Conservation (phyloP, 2,797 vertebrate genomes). For the Thamnophis elegans region DNA sequence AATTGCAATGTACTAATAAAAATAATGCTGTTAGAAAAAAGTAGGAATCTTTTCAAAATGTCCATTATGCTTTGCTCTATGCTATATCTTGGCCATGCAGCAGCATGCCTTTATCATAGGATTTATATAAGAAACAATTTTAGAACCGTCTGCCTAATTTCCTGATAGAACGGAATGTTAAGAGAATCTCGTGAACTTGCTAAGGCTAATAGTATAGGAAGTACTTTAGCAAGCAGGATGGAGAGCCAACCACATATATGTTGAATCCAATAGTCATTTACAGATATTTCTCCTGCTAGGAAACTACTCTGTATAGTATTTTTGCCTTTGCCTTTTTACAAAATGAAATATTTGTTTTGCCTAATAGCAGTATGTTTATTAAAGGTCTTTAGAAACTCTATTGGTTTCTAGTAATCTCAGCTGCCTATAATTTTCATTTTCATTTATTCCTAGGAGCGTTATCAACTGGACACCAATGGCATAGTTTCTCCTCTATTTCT, state of each 20-base stretch:
- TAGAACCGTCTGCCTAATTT: neutral
- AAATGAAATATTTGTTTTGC: neutral
- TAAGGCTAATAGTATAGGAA: neutral
- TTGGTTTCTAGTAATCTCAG: neutral
- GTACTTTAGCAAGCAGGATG: neutral
- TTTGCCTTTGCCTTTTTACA: neutral
- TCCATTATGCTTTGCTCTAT: neutral
- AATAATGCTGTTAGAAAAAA: neutral
- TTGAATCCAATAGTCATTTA: neutral
- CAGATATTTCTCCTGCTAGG: neutral
- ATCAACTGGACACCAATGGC: neutral
- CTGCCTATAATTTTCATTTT: neutral
- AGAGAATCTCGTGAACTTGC: neutral
- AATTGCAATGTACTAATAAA: neutral
- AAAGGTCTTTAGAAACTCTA: neutral
- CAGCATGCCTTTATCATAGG: neutral
- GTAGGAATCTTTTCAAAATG: neutral
- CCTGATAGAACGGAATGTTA: neutral
- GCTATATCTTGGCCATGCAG: neutral
- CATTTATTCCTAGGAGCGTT: neutral
- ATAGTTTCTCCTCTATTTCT: neutral
- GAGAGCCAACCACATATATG: neutral
- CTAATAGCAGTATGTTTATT: neutral
- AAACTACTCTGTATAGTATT: neutral
- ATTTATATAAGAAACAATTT: neutral